Percentiles rank a stretch among this genome's conserved stretches.
phyloP scores from a whole-genome alignment of 2,797 vertebrate genomes.

The Forpus xanthops region DNA sequence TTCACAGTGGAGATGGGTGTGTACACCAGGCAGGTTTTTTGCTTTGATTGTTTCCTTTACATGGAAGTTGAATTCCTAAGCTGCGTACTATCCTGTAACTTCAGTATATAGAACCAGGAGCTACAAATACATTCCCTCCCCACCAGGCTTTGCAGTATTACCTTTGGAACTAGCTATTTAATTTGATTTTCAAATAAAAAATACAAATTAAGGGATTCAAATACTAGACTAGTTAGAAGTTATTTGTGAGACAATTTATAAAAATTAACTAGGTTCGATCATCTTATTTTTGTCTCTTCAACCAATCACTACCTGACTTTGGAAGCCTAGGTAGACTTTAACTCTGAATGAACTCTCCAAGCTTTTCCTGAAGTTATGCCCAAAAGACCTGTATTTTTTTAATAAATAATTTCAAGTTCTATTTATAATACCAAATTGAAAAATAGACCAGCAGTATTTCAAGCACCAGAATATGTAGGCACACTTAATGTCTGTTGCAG shows the following conservation, averaged over 20 bases:
- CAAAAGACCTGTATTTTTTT: background rate
- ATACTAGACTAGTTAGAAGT: background rate
- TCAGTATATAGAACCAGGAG: background rate
- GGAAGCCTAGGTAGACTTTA: background rate
- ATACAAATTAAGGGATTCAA: background rate
- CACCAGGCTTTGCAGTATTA: background rate
- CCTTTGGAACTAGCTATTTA: background rate
- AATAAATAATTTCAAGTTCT: background rate
- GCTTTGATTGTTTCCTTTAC: background rate
- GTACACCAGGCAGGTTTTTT: background rate
- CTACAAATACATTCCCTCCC: background rate
- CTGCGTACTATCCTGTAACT: background rate
- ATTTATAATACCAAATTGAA: background rate
- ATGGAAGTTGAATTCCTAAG: background rate
- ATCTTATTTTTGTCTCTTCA: background rate
- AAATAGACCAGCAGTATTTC: background rate
- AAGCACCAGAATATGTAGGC: background rate
- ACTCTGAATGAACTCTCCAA: background rate
- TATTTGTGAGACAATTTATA: background rate
- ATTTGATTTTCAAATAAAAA: background rate
- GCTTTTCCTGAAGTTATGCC: background rate
- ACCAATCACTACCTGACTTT: background rate
- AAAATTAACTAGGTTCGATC: background rate
- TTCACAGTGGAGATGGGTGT: background rate
- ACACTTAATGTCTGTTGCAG: background rate